Evolutionary conservation across 1,140 invertebrate genomes (phyloP).

Genomic region (Palaemon carinicauda): DNA sequence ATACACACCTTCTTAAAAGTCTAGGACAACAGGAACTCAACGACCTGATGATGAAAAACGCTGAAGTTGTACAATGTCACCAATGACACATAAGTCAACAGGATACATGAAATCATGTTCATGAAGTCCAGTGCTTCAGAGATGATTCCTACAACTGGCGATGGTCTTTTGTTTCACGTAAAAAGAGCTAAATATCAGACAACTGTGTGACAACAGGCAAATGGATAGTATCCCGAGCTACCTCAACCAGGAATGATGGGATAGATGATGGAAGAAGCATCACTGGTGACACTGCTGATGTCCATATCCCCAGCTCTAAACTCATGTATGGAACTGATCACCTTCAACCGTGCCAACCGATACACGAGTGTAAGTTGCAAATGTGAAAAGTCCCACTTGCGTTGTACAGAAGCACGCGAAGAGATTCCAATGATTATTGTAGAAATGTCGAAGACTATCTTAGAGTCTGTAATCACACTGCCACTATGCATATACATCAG

Average conservation of each 20-base stretch:
- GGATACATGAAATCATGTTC: neutral
- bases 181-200: neutral
- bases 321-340: neutral
- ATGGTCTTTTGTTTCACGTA: slow-evolving; percentile 1
- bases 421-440: neutral
- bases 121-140: neutral
- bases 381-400: neutral
- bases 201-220: slow-evolving; percentile 6
- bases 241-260: slow-evolving; percentile 4
- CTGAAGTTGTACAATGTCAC: no score
- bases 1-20: no score
- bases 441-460: neutral
- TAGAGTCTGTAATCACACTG: no score
- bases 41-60: no score
- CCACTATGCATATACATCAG: no score
- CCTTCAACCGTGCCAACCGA: neutral
- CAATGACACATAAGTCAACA: neutral
- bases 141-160: neutral
- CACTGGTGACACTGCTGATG: neutral
- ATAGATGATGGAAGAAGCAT: neutral
- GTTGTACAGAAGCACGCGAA: no score
- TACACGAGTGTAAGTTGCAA: neutral
- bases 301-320: no score
- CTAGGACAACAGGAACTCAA: no score
- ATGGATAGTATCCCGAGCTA: neutral